Evolutionary conservation across 2,888 invertebrate species (phyloP).

Genomic region (Hypomecis punctinalis): DNA sequence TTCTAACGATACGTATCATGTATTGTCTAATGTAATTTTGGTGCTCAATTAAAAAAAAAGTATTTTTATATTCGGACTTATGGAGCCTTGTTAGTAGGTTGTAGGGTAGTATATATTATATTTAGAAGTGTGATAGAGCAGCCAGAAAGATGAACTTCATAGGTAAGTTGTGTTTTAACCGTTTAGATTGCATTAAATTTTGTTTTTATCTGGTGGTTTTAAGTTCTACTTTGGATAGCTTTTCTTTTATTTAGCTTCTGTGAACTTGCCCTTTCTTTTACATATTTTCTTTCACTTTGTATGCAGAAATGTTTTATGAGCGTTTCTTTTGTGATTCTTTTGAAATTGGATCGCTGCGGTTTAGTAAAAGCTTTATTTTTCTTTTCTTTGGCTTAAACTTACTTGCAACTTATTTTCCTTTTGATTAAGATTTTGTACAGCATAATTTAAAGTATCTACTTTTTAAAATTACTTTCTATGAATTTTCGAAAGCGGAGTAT

Average conservation of each 20-base stretch:
- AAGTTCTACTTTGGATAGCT: not conserved
- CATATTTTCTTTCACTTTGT: not conserved
- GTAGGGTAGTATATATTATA: slow-evolving; percentile 52
- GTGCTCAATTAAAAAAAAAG: slow-evolving; percentile 75
- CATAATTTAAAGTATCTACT: too few relatives aligned
- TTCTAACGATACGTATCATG: slow-evolving; percentile 81
- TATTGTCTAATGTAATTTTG: slow-evolving; percentile 75
- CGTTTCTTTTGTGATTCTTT: too few relatives aligned
- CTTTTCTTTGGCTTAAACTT: too few relatives aligned
- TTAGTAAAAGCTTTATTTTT: too few relatives aligned
- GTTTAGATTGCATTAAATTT: slow-evolving; percentile 5
- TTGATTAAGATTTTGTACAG: too few relatives aligned
- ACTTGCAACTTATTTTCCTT: too few relatives aligned
- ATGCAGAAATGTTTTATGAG: too few relatives aligned
- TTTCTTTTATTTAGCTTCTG: not conserved
- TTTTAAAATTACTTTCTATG: too few relatives aligned
- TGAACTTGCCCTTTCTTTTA: not conserved
- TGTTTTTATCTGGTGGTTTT: not conserved
- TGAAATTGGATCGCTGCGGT: too few relatives aligned
- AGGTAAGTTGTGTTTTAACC: slow-evolving; percentile 63
- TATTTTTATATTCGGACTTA: slow-evolving; percentile 77
- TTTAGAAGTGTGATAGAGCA: slow-evolving; percentile 60
- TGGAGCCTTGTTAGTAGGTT: slow-evolving; percentile 67
- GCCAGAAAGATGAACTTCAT: slow-evolving; percentile 76
- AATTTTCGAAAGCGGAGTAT: too few relatives aligned